These are phyloP conservation scores for Elachura formosa DNA, from an alignment of 2,113 vertebrate species.

Conservation along the genomic window DNA sequence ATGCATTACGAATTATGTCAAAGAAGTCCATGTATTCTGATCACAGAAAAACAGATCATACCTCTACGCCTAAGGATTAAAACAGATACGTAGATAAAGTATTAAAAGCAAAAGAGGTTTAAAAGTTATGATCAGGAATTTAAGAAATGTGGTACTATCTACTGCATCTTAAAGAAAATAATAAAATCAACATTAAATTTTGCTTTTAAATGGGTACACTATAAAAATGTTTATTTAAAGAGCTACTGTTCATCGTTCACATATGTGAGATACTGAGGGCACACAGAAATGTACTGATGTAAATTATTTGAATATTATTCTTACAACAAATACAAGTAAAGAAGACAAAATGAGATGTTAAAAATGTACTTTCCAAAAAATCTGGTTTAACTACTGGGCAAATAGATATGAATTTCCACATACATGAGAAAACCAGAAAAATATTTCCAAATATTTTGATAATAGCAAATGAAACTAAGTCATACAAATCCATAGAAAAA, in stretches of 20 bases:
- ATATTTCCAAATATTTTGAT: not conserved
- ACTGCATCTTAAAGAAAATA: not conserved
- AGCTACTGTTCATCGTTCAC: not conserved
- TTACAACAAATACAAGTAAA: not conserved
- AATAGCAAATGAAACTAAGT: not conserved
- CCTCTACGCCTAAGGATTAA: not conserved
- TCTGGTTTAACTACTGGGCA: not conserved
- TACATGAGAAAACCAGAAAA: not conserved
- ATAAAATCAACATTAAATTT: not conserved
- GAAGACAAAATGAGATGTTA: not conserved
- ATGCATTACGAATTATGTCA: not conserved
- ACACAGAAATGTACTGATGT: not conserved
- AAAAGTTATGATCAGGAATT: not conserved
- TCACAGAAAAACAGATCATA: not conserved
- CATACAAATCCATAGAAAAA: not conserved
- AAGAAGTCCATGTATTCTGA: not conserved
- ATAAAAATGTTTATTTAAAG: not conserved
- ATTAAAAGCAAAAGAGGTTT: not conserved
- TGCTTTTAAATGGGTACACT: not conserved
- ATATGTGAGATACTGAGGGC: not conserved
- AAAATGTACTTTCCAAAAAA: not conserved
- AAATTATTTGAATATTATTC: not conserved
- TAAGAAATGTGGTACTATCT: not conserved
- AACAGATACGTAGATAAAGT: not conserved
- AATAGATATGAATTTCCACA: not conserved